These are phyloP conservation scores for Stramonita haemastoma DNA, from an alignment of 2,888 invertebrate species.

Conservation along the genomic window DNA sequence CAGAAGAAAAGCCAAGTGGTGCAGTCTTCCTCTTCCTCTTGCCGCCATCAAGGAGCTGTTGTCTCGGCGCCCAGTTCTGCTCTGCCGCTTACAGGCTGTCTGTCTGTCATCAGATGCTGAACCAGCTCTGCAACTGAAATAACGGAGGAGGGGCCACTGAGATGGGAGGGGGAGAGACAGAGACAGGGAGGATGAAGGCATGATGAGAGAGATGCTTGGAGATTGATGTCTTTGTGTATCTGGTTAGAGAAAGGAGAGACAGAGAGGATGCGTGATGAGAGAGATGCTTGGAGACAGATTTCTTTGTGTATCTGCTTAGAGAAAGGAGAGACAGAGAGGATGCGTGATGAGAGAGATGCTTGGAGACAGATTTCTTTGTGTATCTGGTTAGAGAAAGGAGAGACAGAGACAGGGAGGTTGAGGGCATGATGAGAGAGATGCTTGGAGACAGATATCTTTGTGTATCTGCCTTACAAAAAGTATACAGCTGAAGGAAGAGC, in stretches of 20 bases:
- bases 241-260: neutral
- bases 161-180: no score
- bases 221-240: constrained; percentile 31
- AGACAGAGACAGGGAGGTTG: neutral
- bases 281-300: constrained; percentile 26
- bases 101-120: constrained; percentile 25
- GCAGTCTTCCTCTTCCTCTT: neutral
- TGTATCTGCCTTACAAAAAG: constrained; percentile 2
- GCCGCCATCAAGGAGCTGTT: neutral
- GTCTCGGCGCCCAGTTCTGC: constrained; percentile 9
- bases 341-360: constrained; percentile 19
- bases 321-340: neutral
- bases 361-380: constrained; percentile 32
- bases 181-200: neutral
- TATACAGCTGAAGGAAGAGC: constrained; percentile 16
- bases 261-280: neutral
- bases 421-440: constrained; percentile 20
- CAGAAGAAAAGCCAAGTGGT: neutral
- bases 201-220: constrained; percentile 22
- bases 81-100: neutral
- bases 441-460: constrained; percentile 31
- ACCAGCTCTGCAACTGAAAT: neutral
- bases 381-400: constrained; percentile 11
- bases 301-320: constrained; percentile 32
- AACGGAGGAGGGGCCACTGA: no score